Evolutionary conservation across 37 sponge, comb jelly and placozoan genomes (phyloP), one percentile per base, ranked within the genome.

Genomic region (Eunapius fragilis): DNA sequence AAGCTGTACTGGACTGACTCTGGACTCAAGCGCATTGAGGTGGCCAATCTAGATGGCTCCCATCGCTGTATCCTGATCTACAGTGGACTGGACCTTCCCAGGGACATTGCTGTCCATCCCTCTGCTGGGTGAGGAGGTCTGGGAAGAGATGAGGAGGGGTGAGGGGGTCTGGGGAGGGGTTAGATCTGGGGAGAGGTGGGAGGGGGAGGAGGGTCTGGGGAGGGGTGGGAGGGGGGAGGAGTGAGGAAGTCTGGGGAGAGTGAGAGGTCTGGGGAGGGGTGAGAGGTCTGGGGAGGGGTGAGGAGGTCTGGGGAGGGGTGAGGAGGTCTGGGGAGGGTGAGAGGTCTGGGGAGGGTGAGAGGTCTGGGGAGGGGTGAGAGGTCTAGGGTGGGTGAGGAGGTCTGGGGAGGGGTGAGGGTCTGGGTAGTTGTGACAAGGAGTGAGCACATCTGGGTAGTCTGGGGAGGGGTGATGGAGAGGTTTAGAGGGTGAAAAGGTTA

Each of bases 1-100:
- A 88, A 88, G 68, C 84, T 96, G 31, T 96, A 94, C 81, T 96
- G 92, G 92, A 74, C 89, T 2, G 94, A 96, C 67, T 69, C 68
- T 25, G 24, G 27, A 2, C 45, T 24, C 7, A 73, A 82, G 9
- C 58, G 80, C 11, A 91, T 96, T 25, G 92, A 94, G 67, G 88
- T 86, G 41, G 68, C 86, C 25, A 74, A 89, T 13, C n/a, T 89
- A 22, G 86, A 83, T 50, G 90, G 83, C 19, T n/a, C 73, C 9
- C 32, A 85, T 31, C 37, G 88, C 34, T 26, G 81, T 2, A 86
- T 91, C 36, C 70, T 96, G 37, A 37, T 87, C 45, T 69, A n/a
- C 33, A 75, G 50, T 0, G 85, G 70, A 0, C 31, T 88, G 36
- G 77, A 82, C 28, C 82, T 70, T 19, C 93, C 90, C 1, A 76